phyloP scores from a whole-genome alignment of 2,113 vertebrate species.

The Larimichthys crocea region DNA sequence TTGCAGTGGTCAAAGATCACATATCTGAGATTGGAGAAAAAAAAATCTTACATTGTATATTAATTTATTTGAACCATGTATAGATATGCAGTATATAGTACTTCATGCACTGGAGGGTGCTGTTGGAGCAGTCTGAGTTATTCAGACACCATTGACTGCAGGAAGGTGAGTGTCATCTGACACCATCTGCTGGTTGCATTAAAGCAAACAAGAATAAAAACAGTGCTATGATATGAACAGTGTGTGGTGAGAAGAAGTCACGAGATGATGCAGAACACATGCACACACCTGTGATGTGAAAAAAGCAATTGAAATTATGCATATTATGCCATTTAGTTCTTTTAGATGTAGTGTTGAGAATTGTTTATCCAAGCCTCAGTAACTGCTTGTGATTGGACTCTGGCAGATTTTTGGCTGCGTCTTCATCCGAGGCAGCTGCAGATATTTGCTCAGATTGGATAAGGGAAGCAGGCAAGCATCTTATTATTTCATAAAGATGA shows the following conservation, averaged over 20 bases:
- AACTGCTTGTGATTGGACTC: not conserved
- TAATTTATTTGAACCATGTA: not conserved
- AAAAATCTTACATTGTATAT: too few relatives aligned
- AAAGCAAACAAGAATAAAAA: not conserved
- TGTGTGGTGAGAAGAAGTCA: not conserved
- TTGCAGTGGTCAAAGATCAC: not conserved
- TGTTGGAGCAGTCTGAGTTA: constrained; percentile 18
- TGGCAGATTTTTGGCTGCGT: not conserved
- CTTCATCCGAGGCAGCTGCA: not conserved
- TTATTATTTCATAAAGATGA: constrained; percentile 16
- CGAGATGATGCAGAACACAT: not conserved
- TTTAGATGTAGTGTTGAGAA: not conserved
- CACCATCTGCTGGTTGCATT: constrained; percentile 9
- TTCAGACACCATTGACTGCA: not conserved
- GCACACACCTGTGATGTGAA: not conserved
- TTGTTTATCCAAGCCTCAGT: not conserved
- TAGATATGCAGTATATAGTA: not conserved
- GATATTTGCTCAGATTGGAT: constrained; percentile 14
- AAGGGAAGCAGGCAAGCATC: constrained; percentile 1
- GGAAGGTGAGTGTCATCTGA: not conserved
- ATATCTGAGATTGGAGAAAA: not conserved
- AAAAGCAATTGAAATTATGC: not conserved
- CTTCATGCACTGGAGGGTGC: constrained; percentile 45
- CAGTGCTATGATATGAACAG: too few relatives aligned
- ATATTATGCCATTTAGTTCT: not conserved